Conservation (phyloP, 2,113 vertebrate species). For the Campylomormyrus tamandua region DNA sequence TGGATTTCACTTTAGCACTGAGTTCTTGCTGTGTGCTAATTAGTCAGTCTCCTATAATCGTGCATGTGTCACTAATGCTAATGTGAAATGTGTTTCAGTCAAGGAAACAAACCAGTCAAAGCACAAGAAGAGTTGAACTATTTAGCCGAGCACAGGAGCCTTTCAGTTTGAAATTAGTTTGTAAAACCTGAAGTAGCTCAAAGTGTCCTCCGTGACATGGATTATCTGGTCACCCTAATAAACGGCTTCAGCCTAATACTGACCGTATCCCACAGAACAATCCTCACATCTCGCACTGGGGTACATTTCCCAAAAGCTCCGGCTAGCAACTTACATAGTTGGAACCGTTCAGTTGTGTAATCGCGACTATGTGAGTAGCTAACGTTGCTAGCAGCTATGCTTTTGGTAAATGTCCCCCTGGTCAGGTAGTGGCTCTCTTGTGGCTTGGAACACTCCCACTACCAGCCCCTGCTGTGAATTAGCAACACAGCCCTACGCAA, state of each 20-base stretch:
- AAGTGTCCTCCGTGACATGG: too few relatives aligned
- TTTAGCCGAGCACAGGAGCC: too few relatives aligned
- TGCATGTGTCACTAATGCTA: too few relatives aligned
- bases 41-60: too few relatives aligned
- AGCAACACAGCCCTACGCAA: neutral
- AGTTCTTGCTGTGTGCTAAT: too few relatives aligned
- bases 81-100: too few relatives aligned
- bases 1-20: too few relatives aligned
- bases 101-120: too few relatives aligned
- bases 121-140: too few relatives aligned
- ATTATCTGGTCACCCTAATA: too few relatives aligned
- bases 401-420: neutral
- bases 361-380: neutral
- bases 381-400: neutral
- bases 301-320: neutral
- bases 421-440: neutral
- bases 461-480: neutral
- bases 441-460: neutral
- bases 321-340: neutral
- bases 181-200: too few relatives aligned
- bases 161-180: too few relatives aligned
- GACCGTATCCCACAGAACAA: neutral
- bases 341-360: neutral
- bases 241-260: neutral
- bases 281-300: neutral